Evolutionary conservation across 2,888 invertebrate genomes (phyloP).

Genomic region (Steinernema scapterisci): DNA sequence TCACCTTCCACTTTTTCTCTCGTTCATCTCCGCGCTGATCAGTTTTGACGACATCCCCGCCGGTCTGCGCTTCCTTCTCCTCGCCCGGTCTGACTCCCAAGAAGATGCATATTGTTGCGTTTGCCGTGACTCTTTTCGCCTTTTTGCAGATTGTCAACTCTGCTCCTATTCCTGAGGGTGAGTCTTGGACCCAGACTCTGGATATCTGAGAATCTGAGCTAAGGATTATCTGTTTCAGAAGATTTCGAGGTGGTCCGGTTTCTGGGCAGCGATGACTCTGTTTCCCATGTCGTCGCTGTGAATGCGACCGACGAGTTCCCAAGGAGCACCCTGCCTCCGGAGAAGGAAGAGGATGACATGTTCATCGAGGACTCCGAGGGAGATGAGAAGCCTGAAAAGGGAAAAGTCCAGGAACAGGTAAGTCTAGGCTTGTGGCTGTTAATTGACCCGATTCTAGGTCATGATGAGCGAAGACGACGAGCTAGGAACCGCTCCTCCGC

Average conservation of each 20-base stretch:
- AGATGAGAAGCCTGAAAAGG: too few relatives aligned
- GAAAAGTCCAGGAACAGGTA: not conserved
- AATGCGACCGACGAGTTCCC: not conserved
- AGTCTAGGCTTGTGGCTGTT: not conserved
- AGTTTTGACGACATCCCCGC: not conserved
- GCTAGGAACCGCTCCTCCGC: slow-evolving; percentile 3
- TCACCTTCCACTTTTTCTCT: slow-evolving; percentile 21
- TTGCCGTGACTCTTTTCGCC: not conserved
- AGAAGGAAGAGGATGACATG: slow-evolving; percentile 10
- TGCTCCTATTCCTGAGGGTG: slow-evolving; percentile 2
- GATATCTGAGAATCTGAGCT: not conserved
- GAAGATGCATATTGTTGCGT: not conserved
- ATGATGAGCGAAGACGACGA: slow-evolving; percentile 13
- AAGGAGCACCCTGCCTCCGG: not conserved
- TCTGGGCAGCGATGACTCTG: not conserved
- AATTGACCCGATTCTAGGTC: not conserved
- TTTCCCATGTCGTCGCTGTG: not conserved
- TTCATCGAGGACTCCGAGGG: not conserved
- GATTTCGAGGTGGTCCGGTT: not conserved
- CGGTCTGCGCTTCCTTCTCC: not conserved
- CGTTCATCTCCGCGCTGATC: not conserved
- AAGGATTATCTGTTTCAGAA: not conserved
- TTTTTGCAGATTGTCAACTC: not conserved
- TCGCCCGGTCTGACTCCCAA: not conserved
- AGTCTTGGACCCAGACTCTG: too few relatives aligned